phyloP scores from a whole-genome alignment of 2,888 invertebrate species.

The Drosophila limbata region DNA sequence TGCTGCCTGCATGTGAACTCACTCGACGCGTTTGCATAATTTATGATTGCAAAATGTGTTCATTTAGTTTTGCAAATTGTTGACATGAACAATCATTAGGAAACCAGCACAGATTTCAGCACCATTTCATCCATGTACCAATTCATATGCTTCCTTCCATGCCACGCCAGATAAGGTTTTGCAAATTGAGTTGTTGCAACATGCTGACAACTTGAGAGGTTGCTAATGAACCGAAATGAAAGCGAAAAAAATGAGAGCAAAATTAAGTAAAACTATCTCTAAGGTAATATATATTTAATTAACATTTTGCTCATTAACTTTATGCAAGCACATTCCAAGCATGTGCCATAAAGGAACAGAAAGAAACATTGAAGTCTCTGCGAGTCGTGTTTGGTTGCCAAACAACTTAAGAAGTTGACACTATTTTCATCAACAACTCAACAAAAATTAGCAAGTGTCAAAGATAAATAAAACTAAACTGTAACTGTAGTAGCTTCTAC shows the following conservation, averaged over 20 bases:
- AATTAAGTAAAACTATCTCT: background rate
- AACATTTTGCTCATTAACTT: constrained; percentile 14
- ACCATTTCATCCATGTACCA: constrained; percentile 53
- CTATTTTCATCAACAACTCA: constrained; percentile 66
- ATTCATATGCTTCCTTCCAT: constrained; percentile 28
- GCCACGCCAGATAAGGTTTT: constrained; percentile 19
- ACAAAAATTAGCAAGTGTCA: constrained; percentile 78
- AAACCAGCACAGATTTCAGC: constrained; percentile 72
- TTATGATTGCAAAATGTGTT: constrained; percentile 78
- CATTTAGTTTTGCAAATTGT: constrained; percentile 81
- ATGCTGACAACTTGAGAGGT: constrained; percentile 23
- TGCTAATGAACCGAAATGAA: constrained; percentile 16
- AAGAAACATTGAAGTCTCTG: constrained; percentile 5
- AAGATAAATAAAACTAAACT: constrained; percentile 70
- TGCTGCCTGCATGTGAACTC: constrained; percentile 30
- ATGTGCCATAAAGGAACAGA: constrained; percentile 24
- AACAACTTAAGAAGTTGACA: constrained; percentile 78
- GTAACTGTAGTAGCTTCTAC: background rate
- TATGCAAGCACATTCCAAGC: constrained; percentile 5
- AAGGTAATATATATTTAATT: constrained; percentile 19
- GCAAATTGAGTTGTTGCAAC: constrained; percentile 15
- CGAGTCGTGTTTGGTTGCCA: constrained; percentile 64
- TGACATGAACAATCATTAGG: constrained; percentile 79
- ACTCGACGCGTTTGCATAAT: constrained; percentile 71
- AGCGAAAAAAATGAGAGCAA: background rate